phyloP scores from a whole-genome alignment of 2,113 vertebrate species.

The Blennius ocellaris region DNA sequence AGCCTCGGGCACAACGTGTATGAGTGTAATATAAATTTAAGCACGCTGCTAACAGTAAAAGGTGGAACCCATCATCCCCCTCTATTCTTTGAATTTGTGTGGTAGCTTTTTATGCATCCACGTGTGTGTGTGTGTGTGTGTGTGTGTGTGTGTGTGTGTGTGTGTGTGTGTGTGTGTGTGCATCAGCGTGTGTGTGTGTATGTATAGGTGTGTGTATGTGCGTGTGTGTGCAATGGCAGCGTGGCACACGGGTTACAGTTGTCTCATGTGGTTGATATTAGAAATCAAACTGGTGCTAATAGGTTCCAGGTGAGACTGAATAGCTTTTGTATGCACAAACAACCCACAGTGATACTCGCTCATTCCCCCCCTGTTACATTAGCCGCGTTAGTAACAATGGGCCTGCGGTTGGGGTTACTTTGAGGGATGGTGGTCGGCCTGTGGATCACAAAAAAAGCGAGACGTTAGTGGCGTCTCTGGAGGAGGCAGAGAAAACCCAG shows the following conservation, averaged over 20 bases:
- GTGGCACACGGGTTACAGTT: slow-evolving; percentile 37
- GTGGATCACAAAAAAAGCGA: slow-evolving; percentile 47
- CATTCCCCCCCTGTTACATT: slow-evolving; percentile 44
- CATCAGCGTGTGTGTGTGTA: background rate
- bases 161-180: background rate
- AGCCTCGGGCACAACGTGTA: slow-evolving; percentile 10
- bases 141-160: background rate
- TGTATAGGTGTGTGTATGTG: too few species aligned
- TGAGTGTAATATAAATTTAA: slow-evolving; percentile 39
- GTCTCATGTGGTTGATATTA: slow-evolving; percentile 81
- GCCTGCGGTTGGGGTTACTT: slow-evolving; percentile 25
- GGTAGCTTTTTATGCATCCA: slow-evolving; percentile 42
- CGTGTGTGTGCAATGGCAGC: slow-evolving; percentile 29
- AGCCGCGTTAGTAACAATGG: slow-evolving; percentile 50
- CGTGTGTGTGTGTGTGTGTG: slow-evolving; percentile 3
- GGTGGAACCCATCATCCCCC: slow-evolving; percentile 27
- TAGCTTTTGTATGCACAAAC: slow-evolving; percentile 63
- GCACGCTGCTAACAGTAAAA: slow-evolving; percentile 51
- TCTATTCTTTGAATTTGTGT: slow-evolving; percentile 68
- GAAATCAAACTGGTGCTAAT: slow-evolving; percentile 79
- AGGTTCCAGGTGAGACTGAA: slow-evolving; percentile 75
- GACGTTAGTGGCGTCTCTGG: slow-evolving; percentile 22
- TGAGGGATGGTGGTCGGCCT: slow-evolving; percentile 17
- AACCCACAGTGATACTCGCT: slow-evolving; percentile 47
- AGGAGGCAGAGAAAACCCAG: slow-evolving; percentile 7